These are phyloP conservation scores for Phylloscopus whistleri DNA, from an alignment of 2,113 vertebrate species.

Conservation along the genomic window DNA sequence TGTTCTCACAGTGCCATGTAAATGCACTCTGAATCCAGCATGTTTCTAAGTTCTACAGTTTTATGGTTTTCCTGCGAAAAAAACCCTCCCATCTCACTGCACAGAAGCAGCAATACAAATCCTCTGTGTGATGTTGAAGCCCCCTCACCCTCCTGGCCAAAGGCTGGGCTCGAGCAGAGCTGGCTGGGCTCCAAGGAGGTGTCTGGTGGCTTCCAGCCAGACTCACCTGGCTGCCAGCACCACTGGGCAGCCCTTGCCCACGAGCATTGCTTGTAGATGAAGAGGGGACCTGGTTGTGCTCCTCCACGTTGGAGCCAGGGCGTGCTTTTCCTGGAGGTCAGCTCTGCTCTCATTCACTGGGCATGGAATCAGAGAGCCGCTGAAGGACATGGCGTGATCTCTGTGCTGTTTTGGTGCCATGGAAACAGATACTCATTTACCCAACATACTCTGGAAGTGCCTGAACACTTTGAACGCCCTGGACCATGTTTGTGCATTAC, in stretches of 20 bases:
- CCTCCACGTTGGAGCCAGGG: not conserved
- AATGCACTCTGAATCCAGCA: not conserved
- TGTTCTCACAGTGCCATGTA: not conserved
- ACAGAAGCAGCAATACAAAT: not conserved
- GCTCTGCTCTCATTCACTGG: not conserved
- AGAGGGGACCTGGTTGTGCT: fast-evolving
- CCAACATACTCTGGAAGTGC: conserved; percentile 18
- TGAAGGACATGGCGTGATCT: not conserved
- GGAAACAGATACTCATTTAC: conserved; percentile 56
- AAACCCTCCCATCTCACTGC: fast-evolving
- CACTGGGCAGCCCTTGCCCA: not conserved
- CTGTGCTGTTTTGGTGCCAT: conserved; percentile 19
- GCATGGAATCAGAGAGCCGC: not conserved
- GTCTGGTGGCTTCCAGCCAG: not conserved
- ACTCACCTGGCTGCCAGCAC: not conserved
- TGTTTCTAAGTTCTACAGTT: not conserved
- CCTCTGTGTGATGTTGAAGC: not conserved
- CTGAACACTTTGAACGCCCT: not conserved
- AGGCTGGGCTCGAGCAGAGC: not conserved
- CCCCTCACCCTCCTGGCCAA: not conserved
- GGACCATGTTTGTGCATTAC: conserved; percentile 44
- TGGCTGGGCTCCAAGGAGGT: fast-evolving
- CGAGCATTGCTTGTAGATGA: fast-evolving
- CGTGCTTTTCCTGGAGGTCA: not conserved
- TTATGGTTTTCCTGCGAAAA: not conserved